Evolutionary conservation across 1,140 invertebrate species (phyloP).

Genomic region (Halesus radiatus): DNA sequence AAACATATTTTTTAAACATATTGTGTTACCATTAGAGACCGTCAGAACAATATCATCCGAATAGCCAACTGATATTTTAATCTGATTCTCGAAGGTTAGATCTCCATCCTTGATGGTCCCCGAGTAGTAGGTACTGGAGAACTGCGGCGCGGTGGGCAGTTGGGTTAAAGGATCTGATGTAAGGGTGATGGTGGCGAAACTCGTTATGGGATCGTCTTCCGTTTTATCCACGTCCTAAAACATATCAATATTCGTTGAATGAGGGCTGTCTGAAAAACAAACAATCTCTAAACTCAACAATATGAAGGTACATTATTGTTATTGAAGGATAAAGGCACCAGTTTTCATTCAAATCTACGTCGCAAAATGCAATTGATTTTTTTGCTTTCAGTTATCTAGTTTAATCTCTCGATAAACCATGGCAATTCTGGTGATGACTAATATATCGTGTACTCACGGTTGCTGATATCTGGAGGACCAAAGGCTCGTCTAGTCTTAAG

Average conservation of each 20-base stretch:
- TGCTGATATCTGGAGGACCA: constrained; percentile 31
- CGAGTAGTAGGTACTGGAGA: background rate
- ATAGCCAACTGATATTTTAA: constrained; percentile 24
- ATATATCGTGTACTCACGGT: constrained; percentile 38
- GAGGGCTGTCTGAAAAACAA: too few species aligned
- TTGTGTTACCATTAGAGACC: constrained; percentile 30
- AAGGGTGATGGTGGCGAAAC: constrained; percentile 22
- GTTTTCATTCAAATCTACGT: too few species aligned
- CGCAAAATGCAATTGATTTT: too few species aligned
- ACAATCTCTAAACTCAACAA: too few species aligned
- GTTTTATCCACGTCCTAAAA: constrained; percentile 50
- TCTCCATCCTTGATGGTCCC: background rate
- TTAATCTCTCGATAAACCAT: too few species aligned
- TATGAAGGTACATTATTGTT: too few species aligned
- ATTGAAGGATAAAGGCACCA: too few species aligned
- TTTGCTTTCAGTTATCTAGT: too few species aligned
- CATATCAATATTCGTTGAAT: background rate
- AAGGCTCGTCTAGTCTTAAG: background rate
- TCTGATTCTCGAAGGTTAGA: constrained; percentile 3
- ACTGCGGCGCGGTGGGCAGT: constrained; percentile 15
- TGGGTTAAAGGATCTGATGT: constrained; percentile 37
- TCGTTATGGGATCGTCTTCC: background rate
- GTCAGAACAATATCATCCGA: background rate
- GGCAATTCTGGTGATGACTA: too few species aligned
- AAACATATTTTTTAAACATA: too few species aligned